Conservation (phyloP, 2,888 invertebrate species). For the Chydorus sphaericus region DNA sequence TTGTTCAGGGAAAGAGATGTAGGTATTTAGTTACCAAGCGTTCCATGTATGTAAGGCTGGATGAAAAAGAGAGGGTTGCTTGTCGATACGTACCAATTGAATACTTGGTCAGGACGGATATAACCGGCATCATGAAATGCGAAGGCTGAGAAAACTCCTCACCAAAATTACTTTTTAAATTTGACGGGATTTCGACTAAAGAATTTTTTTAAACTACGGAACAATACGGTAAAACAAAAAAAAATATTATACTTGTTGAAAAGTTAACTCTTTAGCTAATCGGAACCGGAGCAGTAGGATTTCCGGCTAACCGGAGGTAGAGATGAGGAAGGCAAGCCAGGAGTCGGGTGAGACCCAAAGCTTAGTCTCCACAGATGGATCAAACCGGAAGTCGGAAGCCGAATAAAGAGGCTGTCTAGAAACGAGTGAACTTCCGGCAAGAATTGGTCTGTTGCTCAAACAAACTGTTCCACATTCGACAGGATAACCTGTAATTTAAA, state of each 20-base stretch:
- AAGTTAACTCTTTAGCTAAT: neutral
- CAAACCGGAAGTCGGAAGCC: slow-evolving; percentile 42
- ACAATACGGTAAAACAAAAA: no score
- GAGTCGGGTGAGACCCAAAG: slow-evolving; percentile 33
- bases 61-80: slow-evolving; percentile 53
- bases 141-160: slow-evolving; percentile 48
- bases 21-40: no score
- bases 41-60: slow-evolving; percentile 21
- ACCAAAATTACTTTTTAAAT: slow-evolving; percentile 36
- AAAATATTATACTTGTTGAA: neutral
- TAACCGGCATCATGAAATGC: slow-evolving; percentile 43
- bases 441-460: slow-evolving; percentile 43
- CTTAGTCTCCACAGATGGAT: slow-evolving; percentile 12
- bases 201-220: no score
- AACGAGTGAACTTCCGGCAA: slow-evolving; percentile 54
- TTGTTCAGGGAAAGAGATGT: no score
- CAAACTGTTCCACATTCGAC: slow-evolving; percentile 51
- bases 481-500: no score
- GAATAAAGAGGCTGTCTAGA: slow-evolving; percentile 52
- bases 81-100: slow-evolving; percentile 59
- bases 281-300: slow-evolving; percentile 49
- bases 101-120: slow-evolving; percentile 47
- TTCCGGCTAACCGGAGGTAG: slow-evolving; percentile 52
- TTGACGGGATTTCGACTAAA: slow-evolving; percentile 30
- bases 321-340: slow-evolving; percentile 48